Conservation (phyloP, 2,888 invertebrate genomes). For the Charanyca ferruginea region DNA sequence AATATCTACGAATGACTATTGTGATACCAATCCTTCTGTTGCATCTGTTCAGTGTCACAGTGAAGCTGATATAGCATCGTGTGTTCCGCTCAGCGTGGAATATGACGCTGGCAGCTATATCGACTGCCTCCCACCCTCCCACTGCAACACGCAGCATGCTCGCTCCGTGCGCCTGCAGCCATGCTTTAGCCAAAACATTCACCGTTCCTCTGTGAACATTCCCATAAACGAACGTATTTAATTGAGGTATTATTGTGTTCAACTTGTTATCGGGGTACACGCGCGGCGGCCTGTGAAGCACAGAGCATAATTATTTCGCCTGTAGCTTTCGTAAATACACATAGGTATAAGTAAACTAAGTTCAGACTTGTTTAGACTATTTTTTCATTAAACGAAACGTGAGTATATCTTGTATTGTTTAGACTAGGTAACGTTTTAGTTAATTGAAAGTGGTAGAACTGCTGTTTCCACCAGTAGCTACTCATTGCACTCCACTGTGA, state of each 20-base stretch:
- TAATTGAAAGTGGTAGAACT: not conserved
- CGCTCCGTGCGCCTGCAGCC: not conserved
- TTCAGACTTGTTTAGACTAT: too few relatives aligned
- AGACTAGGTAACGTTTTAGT: not conserved
- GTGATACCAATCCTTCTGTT: constrained; percentile 10
- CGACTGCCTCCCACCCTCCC: constrained; percentile 37
- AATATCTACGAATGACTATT: too few relatives aligned
- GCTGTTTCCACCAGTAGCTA: not conserved
- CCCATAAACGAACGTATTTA: constrained; percentile 1
- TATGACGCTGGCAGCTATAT: constrained; percentile 37
- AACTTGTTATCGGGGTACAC: not conserved
- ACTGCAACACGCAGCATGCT: not conserved
- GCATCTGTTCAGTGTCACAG: not conserved
- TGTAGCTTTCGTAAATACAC: not conserved
- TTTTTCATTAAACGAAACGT: too few relatives aligned
- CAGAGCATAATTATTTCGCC: not conserved
- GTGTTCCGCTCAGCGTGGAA: constrained; percentile 36
- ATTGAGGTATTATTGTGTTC: constrained; percentile 1
- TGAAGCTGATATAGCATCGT: constrained; percentile 20
- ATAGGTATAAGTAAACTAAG: not conserved
- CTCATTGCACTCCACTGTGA: not conserved
- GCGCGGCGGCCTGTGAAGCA: constrained; percentile 3
- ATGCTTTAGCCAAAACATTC: constrained; percentile 13
- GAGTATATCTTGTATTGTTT: too few relatives aligned
- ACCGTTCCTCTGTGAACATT: not conserved